Base-by-base conservation (phyloP, 2,113 vertebrate genomes). In the Ptilorrhoa leucosticta region DNA sequence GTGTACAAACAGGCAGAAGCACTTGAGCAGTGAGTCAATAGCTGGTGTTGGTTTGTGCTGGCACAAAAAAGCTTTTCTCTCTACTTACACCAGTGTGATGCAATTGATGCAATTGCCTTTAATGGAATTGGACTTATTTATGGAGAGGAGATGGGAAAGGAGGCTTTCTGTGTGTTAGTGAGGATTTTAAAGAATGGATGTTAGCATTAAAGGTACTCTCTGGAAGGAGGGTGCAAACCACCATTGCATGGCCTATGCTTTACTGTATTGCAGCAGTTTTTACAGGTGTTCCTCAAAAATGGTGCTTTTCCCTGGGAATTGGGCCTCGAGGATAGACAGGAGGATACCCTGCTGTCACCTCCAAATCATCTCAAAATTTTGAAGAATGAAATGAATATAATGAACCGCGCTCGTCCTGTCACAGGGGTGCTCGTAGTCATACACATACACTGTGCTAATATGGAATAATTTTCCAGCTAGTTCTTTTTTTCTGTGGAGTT, bases 391-490 rank as follows among this genome's bases (percentile, higher is more conserved):
- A 54, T 37, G 7, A n/a, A 6, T 23, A 6, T 0, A 54, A 18
- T 7, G 39, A n/a, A 79, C 13, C 10, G 51, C 21, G 8, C 27
- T 26, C 1, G 0, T 71, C 44, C 26, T 63, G 33, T 54, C 8
- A 3, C 23, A 15, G 15, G 17, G 6, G 1, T 28, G n/a, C 28
- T 58, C 0, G 0, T 31, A 16, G 30, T 37, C 35, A 23, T 20
- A 30, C 8, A 15, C 2, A 2, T 8, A 16, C 8, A 7, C 0
- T 1, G 7, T 19, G 51, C 33, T 44, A 40, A n/a, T 16, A 16
- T 0, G 14, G 12, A 75, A 11, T 47, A 3, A 33, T 78, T 60
- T 37, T 73, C n/a, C 35, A 33, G 10, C 12, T 24, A 28, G 0
- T 4, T 51, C 1, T 39, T 22, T 40, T 30, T 40, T 18, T 2